These are phyloP conservation scores for Drosophila orena DNA, from an alignment of 1,140 invertebrate genomes.

Conservation along the genomic window DNA sequence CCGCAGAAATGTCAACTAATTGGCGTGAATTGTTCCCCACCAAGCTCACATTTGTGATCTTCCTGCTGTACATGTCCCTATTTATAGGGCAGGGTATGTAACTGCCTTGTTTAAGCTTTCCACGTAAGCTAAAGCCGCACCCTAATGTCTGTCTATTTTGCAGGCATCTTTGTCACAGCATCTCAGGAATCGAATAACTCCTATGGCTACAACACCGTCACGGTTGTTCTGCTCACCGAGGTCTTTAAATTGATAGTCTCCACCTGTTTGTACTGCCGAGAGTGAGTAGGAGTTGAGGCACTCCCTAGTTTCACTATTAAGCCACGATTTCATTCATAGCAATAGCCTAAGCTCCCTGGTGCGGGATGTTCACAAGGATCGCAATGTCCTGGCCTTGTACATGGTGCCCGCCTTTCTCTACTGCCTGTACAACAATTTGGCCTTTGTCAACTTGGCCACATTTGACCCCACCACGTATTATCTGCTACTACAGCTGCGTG, in stretches of 20 bases:
- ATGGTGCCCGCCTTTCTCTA: slow-evolving; percentile 96
- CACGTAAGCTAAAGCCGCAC: background rate
- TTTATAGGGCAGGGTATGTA: slow-evolving; percentile 92
- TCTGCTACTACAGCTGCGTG: slow-evolving; percentile 95
- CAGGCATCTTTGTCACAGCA: slow-evolving; percentile 96
- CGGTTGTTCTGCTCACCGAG: slow-evolving; percentile 95
- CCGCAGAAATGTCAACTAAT: slow-evolving; percentile 84
- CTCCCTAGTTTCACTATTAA: slow-evolving; percentile 38
- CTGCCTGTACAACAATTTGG: slow-evolving; percentile 97
- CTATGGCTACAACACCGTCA: slow-evolving; percentile 95
- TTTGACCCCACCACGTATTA: slow-evolving; percentile 98
- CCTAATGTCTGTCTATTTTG: slow-evolving; percentile 17
- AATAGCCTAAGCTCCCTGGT: slow-evolving; percentile 85
- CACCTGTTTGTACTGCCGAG: slow-evolving; percentile 89
- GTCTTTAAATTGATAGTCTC: slow-evolving; percentile 93
- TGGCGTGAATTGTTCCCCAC: slow-evolving; percentile 92
- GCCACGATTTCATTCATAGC: slow-evolving; percentile 85
- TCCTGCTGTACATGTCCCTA: slow-evolving; percentile 92
- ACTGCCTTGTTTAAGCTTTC: background rate
- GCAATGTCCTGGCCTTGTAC: slow-evolving; percentile 91
- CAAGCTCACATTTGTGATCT: slow-evolving; percentile 91
- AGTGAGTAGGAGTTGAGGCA: slow-evolving; percentile 85
- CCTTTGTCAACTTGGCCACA: slow-evolving; percentile 94
- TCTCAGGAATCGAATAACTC: slow-evolving; percentile 92
- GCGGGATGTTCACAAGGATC: slow-evolving; percentile 87